phyloP scores from a whole-genome alignment of 2,888 invertebrate genomes.

The Drosophila cracens region DNA sequence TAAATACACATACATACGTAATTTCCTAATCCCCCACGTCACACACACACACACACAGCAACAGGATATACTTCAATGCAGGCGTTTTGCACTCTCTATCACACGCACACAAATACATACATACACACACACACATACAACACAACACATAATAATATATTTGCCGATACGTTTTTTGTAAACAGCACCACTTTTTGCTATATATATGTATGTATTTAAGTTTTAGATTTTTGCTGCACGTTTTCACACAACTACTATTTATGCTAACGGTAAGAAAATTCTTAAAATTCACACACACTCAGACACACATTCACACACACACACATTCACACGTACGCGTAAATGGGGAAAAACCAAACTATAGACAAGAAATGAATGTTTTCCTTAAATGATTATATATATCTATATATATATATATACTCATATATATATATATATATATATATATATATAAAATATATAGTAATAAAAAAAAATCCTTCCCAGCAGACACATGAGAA shows the following conservation, averaged over 20 bases:
- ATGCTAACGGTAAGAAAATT: conserved; percentile 61
- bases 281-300: conserved; percentile 5
- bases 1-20: conserved; percentile 53
- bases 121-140: conserved; percentile 13
- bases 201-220: conserved; percentile 44
- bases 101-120: conserved; percentile 10
- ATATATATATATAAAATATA: not conserved
- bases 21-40: conserved; percentile 51
- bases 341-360: conserved; percentile 11
- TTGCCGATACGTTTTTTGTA: conserved; percentile 58
- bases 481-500: conserved; percentile 40
- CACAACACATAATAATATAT: conserved; percentile 24
- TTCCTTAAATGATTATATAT: conserved; percentile 31
- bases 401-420: conserved; percentile 31
- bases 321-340: conserved; percentile 16
- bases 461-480: conserved; percentile 18
- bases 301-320: conserved; percentile 10
- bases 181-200: conserved; percentile 60
- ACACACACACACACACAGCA: conserved; percentile 21
- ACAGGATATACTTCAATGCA: conserved; percentile 36
- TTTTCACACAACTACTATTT: conserved; percentile 71
- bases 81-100: conserved; percentile 32
- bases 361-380: conserved; percentile 26
- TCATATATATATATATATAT: not conserved
- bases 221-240: conserved; percentile 67